Evolutionary conservation across 2,113 vertebrate genomes (phyloP).

Genomic region (Halichoerus grypus): DNA sequence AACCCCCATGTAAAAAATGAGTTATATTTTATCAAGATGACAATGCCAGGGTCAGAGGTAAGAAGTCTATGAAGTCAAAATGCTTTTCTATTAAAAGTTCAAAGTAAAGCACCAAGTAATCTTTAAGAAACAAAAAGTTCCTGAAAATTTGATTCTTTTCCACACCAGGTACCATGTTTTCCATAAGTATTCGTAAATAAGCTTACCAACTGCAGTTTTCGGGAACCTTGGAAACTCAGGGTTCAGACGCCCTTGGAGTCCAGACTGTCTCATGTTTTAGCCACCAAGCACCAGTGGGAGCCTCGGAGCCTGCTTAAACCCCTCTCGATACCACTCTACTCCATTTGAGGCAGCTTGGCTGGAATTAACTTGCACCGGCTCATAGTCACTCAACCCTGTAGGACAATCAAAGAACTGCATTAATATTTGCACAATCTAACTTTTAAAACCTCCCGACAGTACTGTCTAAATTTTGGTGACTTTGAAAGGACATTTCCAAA

Average conservation of each 20-base stretch:
- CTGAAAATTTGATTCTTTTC: neutral
- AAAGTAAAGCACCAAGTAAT: neutral
- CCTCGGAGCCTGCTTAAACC: neutral
- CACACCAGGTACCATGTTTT: neutral
- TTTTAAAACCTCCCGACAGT: neutral
- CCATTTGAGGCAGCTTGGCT: neutral
- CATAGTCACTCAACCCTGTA: neutral
- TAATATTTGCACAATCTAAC: neutral
- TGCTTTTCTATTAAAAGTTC: neutral
- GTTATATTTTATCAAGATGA: conserved; percentile 13
- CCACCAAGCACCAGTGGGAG: neutral
- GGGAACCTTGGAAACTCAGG: neutral
- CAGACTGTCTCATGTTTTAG: neutral
- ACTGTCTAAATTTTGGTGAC: neutral
- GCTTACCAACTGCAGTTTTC: neutral
- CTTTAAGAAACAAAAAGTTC: neutral
- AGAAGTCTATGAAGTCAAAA: conserved; percentile 42
- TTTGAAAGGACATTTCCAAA: neutral
- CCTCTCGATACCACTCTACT: neutral
- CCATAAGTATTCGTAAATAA: neutral
- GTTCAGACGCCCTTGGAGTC: neutral
- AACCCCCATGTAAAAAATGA: conserved; percentile 57
- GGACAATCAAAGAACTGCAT: neutral
- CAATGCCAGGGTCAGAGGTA: neutral
- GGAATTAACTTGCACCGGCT: neutral